Evolutionary conservation across 2,113 vertebrate species (phyloP).

Genomic region (Puntigrus tetrazona): DNA sequence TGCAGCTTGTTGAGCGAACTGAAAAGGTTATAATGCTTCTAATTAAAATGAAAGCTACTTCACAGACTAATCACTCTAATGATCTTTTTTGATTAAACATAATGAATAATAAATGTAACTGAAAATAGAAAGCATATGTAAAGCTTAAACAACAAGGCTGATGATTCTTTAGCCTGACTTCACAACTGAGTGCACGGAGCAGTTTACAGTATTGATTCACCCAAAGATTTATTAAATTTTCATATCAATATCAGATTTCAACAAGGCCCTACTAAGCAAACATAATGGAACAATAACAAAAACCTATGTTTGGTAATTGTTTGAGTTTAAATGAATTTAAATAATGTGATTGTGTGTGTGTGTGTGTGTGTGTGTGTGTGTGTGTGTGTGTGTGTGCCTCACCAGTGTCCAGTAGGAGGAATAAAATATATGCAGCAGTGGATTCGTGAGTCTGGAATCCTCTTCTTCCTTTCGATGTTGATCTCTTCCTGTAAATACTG

Average conservation of each 20-base stretch:
- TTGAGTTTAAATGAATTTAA: background rate
- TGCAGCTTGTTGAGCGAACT: background rate
- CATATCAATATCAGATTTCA: background rate
- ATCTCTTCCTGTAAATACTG: constrained; percentile 88
- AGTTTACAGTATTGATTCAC: background rate
- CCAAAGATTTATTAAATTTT: background rate
- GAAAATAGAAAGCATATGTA: too few species aligned
- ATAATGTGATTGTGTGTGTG: too few species aligned
- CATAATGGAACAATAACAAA: background rate
- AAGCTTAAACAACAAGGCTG: too few species aligned
- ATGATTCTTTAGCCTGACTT: background rate
- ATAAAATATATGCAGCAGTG: constrained; percentile 93
- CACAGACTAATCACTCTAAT: background rate
- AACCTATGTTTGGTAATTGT: background rate
- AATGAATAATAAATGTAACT: too few species aligned
- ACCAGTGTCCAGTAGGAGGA: constrained; percentile 87
- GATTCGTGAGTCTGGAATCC: constrained; percentile 83
- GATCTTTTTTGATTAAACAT: background rate
- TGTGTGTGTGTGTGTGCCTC: constrained; percentile 60
- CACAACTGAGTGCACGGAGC: background rate
- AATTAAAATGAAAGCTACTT: background rate
- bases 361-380: constrained; percentile 21
- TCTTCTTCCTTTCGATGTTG: constrained; percentile 85
- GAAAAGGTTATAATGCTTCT: background rate
- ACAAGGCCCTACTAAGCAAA: background rate